phyloP scores from a whole-genome alignment of 2,888 invertebrate genomes.

The Ypsolopha sequella region DNA sequence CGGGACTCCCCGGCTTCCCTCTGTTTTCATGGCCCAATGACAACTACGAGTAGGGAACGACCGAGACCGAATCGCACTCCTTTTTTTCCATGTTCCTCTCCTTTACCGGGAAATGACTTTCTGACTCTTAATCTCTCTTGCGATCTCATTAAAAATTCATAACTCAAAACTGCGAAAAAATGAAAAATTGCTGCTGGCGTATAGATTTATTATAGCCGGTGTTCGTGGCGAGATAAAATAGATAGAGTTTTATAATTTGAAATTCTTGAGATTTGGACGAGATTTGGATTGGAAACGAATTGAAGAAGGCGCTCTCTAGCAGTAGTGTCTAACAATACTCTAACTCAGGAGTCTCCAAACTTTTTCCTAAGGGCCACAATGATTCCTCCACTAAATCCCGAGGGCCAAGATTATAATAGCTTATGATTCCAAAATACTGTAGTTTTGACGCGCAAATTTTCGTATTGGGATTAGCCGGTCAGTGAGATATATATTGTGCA shows the following conservation, averaged over 20 bases:
- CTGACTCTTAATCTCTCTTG: slow-evolving; percentile 71
- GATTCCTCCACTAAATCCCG: no score
- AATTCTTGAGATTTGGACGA: no score
- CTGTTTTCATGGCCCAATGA: slow-evolving; percentile 30
- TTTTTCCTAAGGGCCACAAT: no score
- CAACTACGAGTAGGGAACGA: slow-evolving; percentile 46
- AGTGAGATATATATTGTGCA: no score
- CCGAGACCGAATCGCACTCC: slow-evolving; percentile 34
- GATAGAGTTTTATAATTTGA: neutral
- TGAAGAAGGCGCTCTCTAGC: no score
- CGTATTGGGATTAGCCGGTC: no score
- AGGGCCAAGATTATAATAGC: no score
- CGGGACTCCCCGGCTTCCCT: slow-evolving; percentile 15
- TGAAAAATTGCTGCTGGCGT: slow-evolving; percentile 35
- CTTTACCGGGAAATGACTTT: slow-evolving; percentile 71
- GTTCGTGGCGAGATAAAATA: neutral
- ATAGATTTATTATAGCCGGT: neutral
- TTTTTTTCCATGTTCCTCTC: slow-evolving; percentile 51
- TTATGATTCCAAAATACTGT: no score
- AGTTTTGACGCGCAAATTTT: no score
- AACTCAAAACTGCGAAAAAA: slow-evolving; percentile 70
- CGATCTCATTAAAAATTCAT: slow-evolving; percentile 76
- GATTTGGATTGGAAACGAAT: no score
- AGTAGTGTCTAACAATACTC: no score
- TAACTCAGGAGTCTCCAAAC: no score